These are phyloP conservation scores for Lates calcarifer DNA, from an alignment of 2,113 vertebrate species.

Conservation along the genomic window DNA sequence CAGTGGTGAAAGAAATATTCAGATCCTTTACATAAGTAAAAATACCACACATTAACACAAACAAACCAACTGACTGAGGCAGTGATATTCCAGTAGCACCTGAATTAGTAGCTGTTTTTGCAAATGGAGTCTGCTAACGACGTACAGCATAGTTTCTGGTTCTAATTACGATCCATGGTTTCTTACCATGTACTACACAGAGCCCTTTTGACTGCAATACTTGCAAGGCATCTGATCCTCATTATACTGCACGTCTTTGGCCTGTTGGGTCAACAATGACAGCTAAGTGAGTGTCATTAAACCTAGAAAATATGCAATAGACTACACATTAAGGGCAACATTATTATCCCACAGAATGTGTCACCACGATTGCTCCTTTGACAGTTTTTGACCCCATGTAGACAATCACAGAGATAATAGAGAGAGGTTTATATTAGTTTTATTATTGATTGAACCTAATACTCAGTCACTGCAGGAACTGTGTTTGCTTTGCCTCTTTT, in stretches of 20 bases:
- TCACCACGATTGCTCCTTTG: not conserved
- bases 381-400: not conserved
- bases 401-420: not conserved
- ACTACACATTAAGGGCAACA: not conserved
- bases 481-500: not conserved
- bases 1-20: too few relatives aligned
- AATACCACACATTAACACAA: too few relatives aligned
- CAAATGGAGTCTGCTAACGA: too few relatives aligned
- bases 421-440: not conserved
- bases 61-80: too few relatives aligned
- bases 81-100: too few relatives aligned
- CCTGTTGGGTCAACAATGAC: slow-evolving; percentile 35
- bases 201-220: not conserved
- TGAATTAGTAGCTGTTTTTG: too few relatives aligned
- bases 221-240: slow-evolving; percentile 15
- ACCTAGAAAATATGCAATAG: not conserved
- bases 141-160: too few relatives aligned
- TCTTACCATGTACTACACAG: not conserved
- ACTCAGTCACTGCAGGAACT: not conserved
- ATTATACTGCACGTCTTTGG: slow-evolving; percentile 34
- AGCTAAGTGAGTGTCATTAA: not conserved
- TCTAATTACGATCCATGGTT: too few relatives aligned
- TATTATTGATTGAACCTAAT: not conserved
- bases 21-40: too few relatives aligned
- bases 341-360: not conserved